These are phyloP conservation scores for Ptilorrhoa leucosticta DNA, from an alignment of 2,113 vertebrate genomes.

Conservation along the genomic window DNA sequence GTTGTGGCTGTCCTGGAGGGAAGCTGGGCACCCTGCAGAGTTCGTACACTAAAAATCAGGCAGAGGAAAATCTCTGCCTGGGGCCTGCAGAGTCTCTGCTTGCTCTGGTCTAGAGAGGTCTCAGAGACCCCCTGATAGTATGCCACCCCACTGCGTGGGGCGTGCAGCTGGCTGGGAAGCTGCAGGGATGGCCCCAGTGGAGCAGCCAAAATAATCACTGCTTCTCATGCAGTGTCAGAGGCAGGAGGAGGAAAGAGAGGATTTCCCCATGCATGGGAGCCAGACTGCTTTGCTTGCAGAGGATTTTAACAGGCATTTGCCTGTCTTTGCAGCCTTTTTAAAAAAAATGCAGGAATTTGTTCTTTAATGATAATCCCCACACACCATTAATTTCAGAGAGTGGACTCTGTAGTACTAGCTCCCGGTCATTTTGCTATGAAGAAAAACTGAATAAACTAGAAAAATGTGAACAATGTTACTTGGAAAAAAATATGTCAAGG, in stretches of 20 bases:
- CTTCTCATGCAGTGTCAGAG: background rate
- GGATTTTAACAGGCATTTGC: background rate
- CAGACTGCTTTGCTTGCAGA: background rate
- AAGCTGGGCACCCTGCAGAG: background rate
- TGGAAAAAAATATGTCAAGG: slow-evolving; percentile 20
- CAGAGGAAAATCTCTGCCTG: background rate
- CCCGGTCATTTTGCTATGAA: background rate
- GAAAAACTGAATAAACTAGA: slow-evolving; percentile 7
- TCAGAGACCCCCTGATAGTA: background rate
- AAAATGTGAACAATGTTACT: slow-evolving; percentile 20
- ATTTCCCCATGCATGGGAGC: background rate
- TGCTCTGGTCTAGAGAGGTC: background rate
- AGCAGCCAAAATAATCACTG: background rate
- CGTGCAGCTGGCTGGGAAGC: background rate
- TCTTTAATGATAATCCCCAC: background rate
- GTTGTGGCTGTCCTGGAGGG: background rate
- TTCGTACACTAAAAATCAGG: background rate
- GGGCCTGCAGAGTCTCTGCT: background rate
- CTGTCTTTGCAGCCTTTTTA: background rate
- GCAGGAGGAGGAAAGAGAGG: background rate
- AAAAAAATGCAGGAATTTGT: background rate
- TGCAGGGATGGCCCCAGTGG: background rate
- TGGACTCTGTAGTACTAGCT: background rate
- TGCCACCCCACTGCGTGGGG: fast-evolving
- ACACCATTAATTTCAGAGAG: background rate